These are phyloP conservation scores for Phyllotreta striolata DNA, from an alignment of 2,888 invertebrate species.

Conservation along the genomic window DNA sequence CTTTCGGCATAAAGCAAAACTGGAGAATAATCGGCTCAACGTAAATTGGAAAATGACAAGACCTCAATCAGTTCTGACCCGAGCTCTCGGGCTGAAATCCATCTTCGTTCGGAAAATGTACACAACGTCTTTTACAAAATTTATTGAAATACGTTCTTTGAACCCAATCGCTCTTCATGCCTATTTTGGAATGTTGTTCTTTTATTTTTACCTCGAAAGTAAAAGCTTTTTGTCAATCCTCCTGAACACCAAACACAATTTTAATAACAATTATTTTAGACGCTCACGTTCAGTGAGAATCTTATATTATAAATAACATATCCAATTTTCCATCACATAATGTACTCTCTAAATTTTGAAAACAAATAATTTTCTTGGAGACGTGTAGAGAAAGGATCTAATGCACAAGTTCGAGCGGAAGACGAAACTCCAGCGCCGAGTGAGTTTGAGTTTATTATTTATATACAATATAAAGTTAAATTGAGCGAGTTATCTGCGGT, in stretches of 20 bases:
- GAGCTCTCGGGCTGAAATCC: constrained; percentile 14
- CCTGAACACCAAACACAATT: no score
- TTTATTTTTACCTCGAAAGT: constrained; percentile 4
- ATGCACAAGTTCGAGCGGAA: constrained; percentile 5
- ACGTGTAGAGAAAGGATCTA: constrained; percentile 2
- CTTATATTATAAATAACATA: no score
- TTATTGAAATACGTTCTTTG: constrained; percentile 25
- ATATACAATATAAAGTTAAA: constrained; percentile 29
- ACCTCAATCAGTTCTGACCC: constrained; percentile 30
- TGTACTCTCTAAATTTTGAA: background rate
- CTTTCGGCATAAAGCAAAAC: constrained; percentile 19
- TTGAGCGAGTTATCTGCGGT: constrained; percentile 25
- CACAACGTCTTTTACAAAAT: constrained; percentile 23
- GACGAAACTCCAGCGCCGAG: constrained; percentile 3
- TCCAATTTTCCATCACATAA: background rate
- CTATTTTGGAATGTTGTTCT: constrained; percentile 12
- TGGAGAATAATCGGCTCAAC: constrained; percentile 27
- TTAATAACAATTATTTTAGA: no score
- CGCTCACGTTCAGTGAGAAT: no score
- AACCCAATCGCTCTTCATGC: constrained; percentile 13
- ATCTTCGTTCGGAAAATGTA: constrained; percentile 20
- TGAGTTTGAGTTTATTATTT: constrained; percentile 20
- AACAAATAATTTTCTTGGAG: background rate
- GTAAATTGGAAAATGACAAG: constrained; percentile 31
- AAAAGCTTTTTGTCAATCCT: no score